phyloP scores from a whole-genome alignment of 2,888 invertebrate species.

The Drosophila anceps region DNA sequence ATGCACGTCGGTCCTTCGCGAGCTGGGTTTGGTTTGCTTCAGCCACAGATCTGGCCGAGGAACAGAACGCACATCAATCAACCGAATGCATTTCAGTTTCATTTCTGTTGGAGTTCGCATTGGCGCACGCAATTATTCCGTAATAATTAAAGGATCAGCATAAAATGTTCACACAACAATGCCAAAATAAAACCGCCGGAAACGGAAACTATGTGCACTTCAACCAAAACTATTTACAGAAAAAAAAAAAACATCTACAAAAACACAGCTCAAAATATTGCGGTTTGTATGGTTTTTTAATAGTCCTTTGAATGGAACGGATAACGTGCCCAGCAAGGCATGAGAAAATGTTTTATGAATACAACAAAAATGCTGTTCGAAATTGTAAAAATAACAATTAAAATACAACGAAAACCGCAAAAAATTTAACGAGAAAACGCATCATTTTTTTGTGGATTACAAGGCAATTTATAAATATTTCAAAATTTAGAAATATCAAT shows the following conservation, averaged over 20 bases:
- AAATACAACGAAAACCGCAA: slow-evolving; percentile 11
- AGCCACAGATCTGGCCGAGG: slow-evolving; percentile 12
- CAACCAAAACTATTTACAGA: slow-evolving; percentile 35
- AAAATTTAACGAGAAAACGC: too few species aligned
- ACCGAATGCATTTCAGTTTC: slow-evolving; percentile 21
- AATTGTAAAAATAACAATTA: slow-evolving; percentile 25
- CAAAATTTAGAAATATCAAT: background rate
- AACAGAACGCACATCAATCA: slow-evolving; percentile 52
- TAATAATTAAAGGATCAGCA: slow-evolving; percentile 80
- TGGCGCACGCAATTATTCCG: slow-evolving; percentile 57
- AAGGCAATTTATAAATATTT: background rate
- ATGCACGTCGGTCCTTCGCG: background rate
- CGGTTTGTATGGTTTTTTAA: slow-evolving; percentile 52
- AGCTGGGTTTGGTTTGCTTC: background rate
- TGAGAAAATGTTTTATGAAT: slow-evolving; percentile 69
- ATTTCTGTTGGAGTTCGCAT: slow-evolving; percentile 20
- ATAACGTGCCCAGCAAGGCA: slow-evolving; percentile 45
- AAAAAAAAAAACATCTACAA: slow-evolving; percentile 6
- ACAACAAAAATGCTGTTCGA: slow-evolving; percentile 9
- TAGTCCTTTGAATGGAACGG: slow-evolving; percentile 7
- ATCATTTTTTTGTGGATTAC: background rate
- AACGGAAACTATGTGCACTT: slow-evolving; percentile 74
- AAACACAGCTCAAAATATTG: slow-evolving; percentile 41
- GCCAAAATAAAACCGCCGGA: slow-evolving; percentile 76
- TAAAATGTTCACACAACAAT: slow-evolving; percentile 81